Percentiles rank a stretch among this genome's conserved stretches.
Evolutionary conservation across 2,113 vertebrate genomes (phyloP).

Genomic region (Peromyscus maniculatus): DNA sequence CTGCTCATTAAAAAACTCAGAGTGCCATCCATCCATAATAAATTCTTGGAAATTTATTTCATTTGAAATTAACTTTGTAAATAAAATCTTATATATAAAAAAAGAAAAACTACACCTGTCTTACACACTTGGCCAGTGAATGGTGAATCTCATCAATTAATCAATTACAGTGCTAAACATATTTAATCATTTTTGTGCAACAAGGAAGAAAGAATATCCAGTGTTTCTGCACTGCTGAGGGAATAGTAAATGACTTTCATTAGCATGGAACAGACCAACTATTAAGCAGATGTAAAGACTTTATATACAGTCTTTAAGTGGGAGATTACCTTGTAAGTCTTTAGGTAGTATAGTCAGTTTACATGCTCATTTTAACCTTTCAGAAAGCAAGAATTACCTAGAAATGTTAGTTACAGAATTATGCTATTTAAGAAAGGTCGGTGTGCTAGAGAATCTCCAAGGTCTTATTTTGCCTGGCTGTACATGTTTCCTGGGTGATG

Average conservation of each 20-base stretch:
- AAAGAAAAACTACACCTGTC: not conserved
- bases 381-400: conserved; percentile 25
- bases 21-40: not conserved
- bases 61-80: conserved; percentile 49
- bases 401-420: not conserved
- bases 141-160: conserved; percentile 43
- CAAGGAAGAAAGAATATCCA: not conserved
- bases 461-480: not conserved
- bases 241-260: not conserved
- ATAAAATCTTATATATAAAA: conserved; percentile 16
- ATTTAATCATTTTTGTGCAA: conserved; percentile 57
- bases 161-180: conserved; percentile 46
- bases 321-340: conserved; percentile 21
- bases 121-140: not conserved
- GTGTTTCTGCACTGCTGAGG: not conserved
- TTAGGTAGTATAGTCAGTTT: not conserved
- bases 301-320: not conserved
- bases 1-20: not conserved
- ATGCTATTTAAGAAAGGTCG: not conserved
- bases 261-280: not conserved
- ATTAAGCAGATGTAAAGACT: conserved; percentile 15
- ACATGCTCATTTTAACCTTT: not conserved
- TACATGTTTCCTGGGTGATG: not conserved
- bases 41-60: conserved; percentile 28
- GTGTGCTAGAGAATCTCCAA: not conserved